Conservation (phyloP, 2,113 vertebrate genomes). For the Plotosus lineatus region DNA sequence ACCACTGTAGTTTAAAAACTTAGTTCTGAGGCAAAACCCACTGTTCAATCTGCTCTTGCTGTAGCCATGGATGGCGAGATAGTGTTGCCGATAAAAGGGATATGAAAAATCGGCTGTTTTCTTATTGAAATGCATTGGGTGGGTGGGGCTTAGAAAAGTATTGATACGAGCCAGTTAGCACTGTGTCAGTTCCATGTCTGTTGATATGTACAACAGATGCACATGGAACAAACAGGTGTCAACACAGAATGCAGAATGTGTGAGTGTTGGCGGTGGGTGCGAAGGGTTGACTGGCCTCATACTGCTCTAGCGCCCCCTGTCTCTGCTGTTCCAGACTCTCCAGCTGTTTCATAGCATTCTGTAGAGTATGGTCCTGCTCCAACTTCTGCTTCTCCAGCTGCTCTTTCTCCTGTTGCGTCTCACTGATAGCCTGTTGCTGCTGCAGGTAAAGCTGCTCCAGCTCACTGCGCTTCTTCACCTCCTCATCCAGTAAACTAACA, state of each 20-base stretch:
- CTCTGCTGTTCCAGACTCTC: slow-evolving; percentile 84
- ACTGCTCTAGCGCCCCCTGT: slow-evolving; percentile 84
- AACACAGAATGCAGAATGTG: neutral
- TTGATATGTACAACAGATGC: too few relatives aligned
- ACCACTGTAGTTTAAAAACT: too few relatives aligned
- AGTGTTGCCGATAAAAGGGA: too few relatives aligned
- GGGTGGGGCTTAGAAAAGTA: too few relatives aligned
- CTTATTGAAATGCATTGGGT: too few relatives aligned
- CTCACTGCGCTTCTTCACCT: slow-evolving; percentile 83
- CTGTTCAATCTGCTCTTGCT: too few relatives aligned
- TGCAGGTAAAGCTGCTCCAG: slow-evolving; percentile 86
- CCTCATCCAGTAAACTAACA: slow-evolving; percentile 87
- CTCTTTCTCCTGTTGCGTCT: slow-evolving; percentile 89
- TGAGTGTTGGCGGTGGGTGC: neutral
- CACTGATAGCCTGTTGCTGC: slow-evolving; percentile 86
- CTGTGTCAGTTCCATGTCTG: too few relatives aligned
- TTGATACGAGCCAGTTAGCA: too few relatives aligned
- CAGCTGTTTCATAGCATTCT: slow-evolving; percentile 86
- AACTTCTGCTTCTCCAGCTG: slow-evolving; percentile 83
- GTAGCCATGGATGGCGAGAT: too few relatives aligned
- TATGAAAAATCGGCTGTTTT: too few relatives aligned
- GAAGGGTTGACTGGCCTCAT: slow-evolving; percentile 75
- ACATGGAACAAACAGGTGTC: too few relatives aligned
- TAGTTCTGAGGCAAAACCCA: too few relatives aligned
- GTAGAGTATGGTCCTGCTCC: slow-evolving; percentile 82